Evolutionary conservation across 2,888 invertebrate genomes (phyloP).

Genomic region (Nomada lathburiana): DNA sequence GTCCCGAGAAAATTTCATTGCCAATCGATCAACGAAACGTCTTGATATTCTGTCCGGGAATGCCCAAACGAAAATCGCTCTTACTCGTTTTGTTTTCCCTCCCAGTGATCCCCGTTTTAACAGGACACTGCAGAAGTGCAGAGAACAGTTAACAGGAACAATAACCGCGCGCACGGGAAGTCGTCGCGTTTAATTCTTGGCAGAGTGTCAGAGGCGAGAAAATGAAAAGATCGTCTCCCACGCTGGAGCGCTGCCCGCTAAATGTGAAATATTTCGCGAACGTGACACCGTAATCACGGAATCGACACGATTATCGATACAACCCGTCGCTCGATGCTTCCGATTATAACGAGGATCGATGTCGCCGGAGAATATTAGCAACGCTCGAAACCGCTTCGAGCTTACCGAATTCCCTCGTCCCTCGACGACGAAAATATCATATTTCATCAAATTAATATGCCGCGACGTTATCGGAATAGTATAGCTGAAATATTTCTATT

Average conservation of each 20-base stretch:
- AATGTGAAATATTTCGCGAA: background rate
- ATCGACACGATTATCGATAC: constrained; percentile 15
- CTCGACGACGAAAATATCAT: background rate
- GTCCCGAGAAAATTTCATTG: constrained; percentile 42
- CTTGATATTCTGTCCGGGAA: constrained; percentile 8
- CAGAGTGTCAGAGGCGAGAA: background rate
- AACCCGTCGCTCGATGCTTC: background rate
- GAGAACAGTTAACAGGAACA: background rate
- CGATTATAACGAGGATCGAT: constrained; percentile 4
- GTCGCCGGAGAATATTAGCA: background rate
- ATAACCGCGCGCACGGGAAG: background rate
- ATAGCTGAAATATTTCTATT: background rate
- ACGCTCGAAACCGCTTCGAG: background rate
- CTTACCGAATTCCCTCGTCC: background rate
- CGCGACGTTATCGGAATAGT: background rate
- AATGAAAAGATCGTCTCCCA: constrained; percentile 4
- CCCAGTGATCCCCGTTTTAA: background rate
- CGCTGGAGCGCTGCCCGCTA: constrained; percentile 32
- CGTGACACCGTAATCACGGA: background rate
- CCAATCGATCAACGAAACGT: background rate
- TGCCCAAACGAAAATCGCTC: constrained; percentile 11
- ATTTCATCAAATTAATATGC: background rate
- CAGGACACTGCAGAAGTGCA: too few relatives aligned
- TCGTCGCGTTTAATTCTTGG: constrained; percentile 27
- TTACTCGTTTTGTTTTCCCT: background rate